Evolutionary conservation across 2,797 vertebrate species (phyloP).

Genomic region (Hozukius guyotensis): DNA sequence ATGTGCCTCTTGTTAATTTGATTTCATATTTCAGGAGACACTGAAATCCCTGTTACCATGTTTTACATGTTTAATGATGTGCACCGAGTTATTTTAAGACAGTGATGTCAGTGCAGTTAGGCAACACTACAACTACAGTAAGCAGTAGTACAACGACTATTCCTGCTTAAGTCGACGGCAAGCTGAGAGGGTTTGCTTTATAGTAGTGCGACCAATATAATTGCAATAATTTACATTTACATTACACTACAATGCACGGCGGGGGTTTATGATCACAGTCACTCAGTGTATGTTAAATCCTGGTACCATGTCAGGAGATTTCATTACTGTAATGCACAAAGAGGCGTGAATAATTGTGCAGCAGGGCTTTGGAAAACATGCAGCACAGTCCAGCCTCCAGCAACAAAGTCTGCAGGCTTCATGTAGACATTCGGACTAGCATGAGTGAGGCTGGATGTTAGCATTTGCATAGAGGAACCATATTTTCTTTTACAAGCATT

Average conservation of each 20-base stretch:
- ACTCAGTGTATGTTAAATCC: not conserved
- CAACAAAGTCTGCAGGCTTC: constrained; percentile 5
- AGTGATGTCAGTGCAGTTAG: constrained; percentile 36
- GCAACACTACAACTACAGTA: constrained; percentile 3
- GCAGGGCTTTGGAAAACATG: constrained; percentile 25
- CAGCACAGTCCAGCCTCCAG: not conserved
- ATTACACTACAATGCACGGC: not conserved
- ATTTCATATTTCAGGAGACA: constrained; percentile 20
- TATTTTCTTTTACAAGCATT: not conserved
- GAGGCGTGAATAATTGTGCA: constrained; percentile 11
- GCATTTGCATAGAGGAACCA: not conserved
- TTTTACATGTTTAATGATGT: constrained; percentile 53
- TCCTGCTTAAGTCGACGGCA: not conserved
- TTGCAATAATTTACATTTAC: not conserved
- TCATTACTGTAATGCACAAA: constrained; percentile 1
- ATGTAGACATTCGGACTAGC: not conserved
- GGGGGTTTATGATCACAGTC: not conserved
- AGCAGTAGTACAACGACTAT: not conserved
- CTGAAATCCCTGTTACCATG: not conserved
- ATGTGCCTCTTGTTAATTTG: not conserved
- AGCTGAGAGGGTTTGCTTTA: not conserved
- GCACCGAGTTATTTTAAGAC: constrained; percentile 49
- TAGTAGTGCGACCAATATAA: not conserved
- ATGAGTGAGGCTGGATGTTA: not conserved
- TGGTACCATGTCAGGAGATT: not conserved